A percentile compares a stretch with the other conserved stretches of the same genome.
These are phyloP conservation scores for Sciurus carolinensis DNA, from an alignment of 2,797 vertebrate genomes.

Conservation along the genomic window DNA sequence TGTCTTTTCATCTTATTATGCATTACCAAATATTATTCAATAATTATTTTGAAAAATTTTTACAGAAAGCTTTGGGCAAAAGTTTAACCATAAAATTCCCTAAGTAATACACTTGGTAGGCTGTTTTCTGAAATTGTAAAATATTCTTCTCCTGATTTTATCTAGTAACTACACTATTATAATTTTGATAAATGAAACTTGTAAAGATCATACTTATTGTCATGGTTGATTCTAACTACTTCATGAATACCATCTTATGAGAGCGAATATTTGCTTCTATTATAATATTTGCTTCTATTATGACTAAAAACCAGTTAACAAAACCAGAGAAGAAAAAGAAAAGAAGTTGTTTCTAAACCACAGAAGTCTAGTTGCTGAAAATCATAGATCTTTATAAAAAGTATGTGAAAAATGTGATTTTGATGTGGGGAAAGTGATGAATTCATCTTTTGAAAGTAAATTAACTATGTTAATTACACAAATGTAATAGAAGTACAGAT, in stretches of 20 bases:
- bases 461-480: not conserved
- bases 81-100: not conserved
- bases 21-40: not conserved
- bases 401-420: not conserved
- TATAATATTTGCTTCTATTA: no score
- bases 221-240: not conserved
- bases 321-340: not conserved
- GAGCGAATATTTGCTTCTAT: not conserved
- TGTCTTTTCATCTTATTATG: not conserved
- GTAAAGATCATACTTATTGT: not conserved
- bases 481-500: not conserved
- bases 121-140: not conserved
- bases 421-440: not conserved
- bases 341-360: not conserved
- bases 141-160: not conserved
- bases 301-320: not conserved
- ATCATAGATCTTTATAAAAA: not conserved
- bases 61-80: not conserved
- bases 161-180: not conserved
- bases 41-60: not conserved
- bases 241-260: not conserved
- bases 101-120: not conserved
- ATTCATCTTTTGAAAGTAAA: not conserved
- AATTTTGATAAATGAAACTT: slow-evolving; percentile 25
- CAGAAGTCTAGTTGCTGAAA: not conserved